phyloP scores from a whole-genome alignment of 1,140 invertebrate species.

The Drosophila kanapiae region DNA sequence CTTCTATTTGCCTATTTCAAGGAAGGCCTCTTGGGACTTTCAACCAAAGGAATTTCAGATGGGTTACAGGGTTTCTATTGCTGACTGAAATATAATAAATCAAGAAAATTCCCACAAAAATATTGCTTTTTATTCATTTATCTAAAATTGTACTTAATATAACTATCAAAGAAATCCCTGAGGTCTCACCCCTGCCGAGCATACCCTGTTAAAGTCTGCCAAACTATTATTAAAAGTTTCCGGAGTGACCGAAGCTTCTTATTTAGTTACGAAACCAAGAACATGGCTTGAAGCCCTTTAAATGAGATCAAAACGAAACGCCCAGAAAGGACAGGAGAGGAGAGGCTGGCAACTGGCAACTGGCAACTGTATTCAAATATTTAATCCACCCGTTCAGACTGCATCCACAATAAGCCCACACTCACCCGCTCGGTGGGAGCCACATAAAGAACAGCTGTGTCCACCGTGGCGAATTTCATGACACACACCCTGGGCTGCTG shows the following conservation, averaged over 20 bases:
- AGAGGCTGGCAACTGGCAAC: not conserved
- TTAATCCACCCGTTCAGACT: conserved; percentile 40
- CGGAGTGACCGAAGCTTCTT: conserved; percentile 35
- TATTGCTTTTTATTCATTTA: not conserved
- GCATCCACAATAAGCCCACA: conserved; percentile 28
- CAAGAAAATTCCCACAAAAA: not conserved
- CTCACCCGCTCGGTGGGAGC: conserved; percentile 8
- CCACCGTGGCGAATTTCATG: conserved; percentile 50
- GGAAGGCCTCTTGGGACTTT: not conserved
- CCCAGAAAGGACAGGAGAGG: conserved; percentile 5
- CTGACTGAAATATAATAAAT: not conserved
- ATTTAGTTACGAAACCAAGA: conserved; percentile 32
- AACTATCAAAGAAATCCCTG: not conserved
- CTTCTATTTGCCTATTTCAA: not conserved
- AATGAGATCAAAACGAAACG: conserved; percentile 55
- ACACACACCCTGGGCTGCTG: conserved; percentile 13
- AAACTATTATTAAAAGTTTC: conserved; percentile 39
- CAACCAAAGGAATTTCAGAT: too few species aligned
- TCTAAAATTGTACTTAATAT: not conserved
- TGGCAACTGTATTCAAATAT: conserved; percentile 58
- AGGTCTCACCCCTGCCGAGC: not conserved
- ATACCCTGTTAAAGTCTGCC: conserved; percentile 11
- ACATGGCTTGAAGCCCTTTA: conserved; percentile 44
- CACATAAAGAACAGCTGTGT: conserved; percentile 61
- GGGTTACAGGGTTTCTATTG: not conserved